A percentile compares a stretch with the other conserved stretches of the same genome.
Evolutionary conservation across 2,888 invertebrate species (phyloP).

Genomic region (Aleiodes alternator): DNA sequence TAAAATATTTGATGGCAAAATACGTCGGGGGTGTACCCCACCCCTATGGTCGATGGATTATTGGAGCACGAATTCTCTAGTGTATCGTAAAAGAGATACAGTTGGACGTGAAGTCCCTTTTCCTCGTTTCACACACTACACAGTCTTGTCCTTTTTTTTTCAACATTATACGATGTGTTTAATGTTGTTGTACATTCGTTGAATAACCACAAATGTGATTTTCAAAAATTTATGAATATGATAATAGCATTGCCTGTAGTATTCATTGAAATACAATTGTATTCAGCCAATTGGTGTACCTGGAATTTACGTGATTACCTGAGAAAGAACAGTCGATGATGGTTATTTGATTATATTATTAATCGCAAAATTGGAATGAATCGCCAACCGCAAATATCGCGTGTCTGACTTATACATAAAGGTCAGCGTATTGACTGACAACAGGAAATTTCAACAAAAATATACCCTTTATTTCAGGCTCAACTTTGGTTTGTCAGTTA

Average conservation of each 20-base stretch:
- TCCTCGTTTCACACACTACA: slow-evolving; percentile 23
- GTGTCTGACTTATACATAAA: slow-evolving; percentile 67
- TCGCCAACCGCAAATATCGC: slow-evolving; percentile 44
- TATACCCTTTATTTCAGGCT: neutral
- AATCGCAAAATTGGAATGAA: slow-evolving; percentile 27
- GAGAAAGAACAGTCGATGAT: slow-evolving; percentile 11
- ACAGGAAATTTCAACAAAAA: neutral
- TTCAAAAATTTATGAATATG: slow-evolving; percentile 25
- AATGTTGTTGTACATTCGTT: slow-evolving; percentile 45
- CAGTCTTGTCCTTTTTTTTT: slow-evolving; percentile 12
- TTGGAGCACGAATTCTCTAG: slow-evolving; percentile 55
- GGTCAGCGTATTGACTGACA: slow-evolving; percentile 60
- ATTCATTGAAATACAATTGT: neutral
- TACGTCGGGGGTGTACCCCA: slow-evolving; percentile 44
- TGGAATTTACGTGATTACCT: slow-evolving; percentile 10
- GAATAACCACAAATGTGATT: slow-evolving; percentile 17
- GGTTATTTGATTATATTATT: slow-evolving; percentile 42
- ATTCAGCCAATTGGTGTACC: slow-evolving; percentile 10
- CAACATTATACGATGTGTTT: slow-evolving; percentile 56
- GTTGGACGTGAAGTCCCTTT: slow-evolving; percentile 54
- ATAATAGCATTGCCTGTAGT: neutral
- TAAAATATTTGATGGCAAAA: slow-evolving; percentile 56
- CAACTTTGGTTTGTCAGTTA: neutral
- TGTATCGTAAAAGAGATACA: slow-evolving; percentile 59
- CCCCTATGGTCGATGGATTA: slow-evolving; percentile 58